Base-by-base conservation (phyloP, 1,140 invertebrate species). In the Coenobita brevimanus region DNA sequence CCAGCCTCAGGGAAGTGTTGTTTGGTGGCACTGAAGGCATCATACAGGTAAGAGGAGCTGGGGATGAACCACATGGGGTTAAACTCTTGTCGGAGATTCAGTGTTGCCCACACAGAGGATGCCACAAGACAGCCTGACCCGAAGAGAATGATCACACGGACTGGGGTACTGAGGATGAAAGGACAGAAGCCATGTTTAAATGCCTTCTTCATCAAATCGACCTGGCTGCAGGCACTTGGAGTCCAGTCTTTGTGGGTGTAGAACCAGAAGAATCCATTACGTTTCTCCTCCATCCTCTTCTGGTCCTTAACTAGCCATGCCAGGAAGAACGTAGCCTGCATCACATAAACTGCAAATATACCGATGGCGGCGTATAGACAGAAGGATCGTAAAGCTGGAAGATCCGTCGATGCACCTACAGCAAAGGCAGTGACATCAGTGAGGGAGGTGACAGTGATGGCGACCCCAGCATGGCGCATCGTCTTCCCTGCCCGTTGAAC, bases 371-470 rank as follows among this genome's bases (percentile, higher is more conserved):
- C 93, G 82, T 94, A 94, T 27, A 93, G 90, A 80, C 94, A 94
- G 82, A 94, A 94, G 0, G 93, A 94, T 33, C 91, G 91, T 0
- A 94, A 91, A 33, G 93, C 93, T 6, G 93, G 93, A 91, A 94
- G 93, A 13, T 93, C 92, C 1, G 93, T 94, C 3, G 93, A 94
- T n/a, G 95, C 94, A n/a, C 95, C 95, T 79, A 95, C 94, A 33
- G 93, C 94, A 91, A 96, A 95, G 2, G 95, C 95, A 17, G 94
- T 93, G 79, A 95, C 93, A 91, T 96, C 95, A 2, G 95, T 96
- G 17, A 95, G 91, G 3, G 95, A 95, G 2, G 95, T 95, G 2
- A 95, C 94, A 1, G 95, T 95, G 81, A 96, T 94, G 10, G 95
- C 95, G 21, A 95, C 94, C 46, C 95, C 95, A 46, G 95, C 94